These are phyloP conservation scores for Mythimna ferrago DNA, from an alignment of 2,888 invertebrate genomes.

Conservation along the genomic window DNA sequence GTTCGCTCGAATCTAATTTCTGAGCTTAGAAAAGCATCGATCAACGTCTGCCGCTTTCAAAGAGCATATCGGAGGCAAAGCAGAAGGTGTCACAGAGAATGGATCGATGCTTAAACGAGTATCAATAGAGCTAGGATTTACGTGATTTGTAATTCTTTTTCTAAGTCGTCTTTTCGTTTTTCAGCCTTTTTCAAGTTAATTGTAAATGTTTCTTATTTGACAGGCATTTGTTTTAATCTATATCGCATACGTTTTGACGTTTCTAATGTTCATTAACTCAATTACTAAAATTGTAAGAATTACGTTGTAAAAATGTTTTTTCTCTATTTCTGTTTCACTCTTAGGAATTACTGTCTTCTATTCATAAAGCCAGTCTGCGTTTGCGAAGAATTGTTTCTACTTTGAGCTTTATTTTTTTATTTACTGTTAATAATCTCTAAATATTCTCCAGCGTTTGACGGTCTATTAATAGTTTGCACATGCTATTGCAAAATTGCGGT, in stretches of 20 bases:
- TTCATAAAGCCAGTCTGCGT: too few relatives aligned
- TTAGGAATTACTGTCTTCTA: too few relatives aligned
- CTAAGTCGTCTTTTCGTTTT: conserved; percentile 7
- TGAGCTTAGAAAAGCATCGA: conserved; percentile 74
- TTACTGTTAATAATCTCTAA: too few relatives aligned
- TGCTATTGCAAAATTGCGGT: too few relatives aligned
- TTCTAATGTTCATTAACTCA: background rate
- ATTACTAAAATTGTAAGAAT: too few relatives aligned
- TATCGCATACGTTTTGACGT: background rate
- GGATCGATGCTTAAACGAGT: conserved; percentile 73
- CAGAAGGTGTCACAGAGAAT: conserved; percentile 77
- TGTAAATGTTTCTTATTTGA: background rate
- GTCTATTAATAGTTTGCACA: too few relatives aligned
- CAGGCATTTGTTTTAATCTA: background rate
- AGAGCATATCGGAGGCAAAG: conserved; percentile 75
- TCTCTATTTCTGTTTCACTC: too few relatives aligned
- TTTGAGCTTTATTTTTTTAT: too few relatives aligned
- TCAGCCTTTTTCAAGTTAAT: background rate
- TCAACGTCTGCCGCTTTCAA: conserved; percentile 80
- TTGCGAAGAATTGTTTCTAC: too few relatives aligned
- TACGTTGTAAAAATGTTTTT: too few relatives aligned
- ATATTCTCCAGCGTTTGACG: too few relatives aligned
- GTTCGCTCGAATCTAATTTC: conserved; percentile 65
- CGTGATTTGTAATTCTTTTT: conserved; percentile 59
- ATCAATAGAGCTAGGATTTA: conserved; percentile 71